Evolutionary conservation across 2,888 invertebrate genomes (phyloP), one percentile per base, ranked within the genome.

Genomic region (Rhorus exstirpatorius): DNA sequence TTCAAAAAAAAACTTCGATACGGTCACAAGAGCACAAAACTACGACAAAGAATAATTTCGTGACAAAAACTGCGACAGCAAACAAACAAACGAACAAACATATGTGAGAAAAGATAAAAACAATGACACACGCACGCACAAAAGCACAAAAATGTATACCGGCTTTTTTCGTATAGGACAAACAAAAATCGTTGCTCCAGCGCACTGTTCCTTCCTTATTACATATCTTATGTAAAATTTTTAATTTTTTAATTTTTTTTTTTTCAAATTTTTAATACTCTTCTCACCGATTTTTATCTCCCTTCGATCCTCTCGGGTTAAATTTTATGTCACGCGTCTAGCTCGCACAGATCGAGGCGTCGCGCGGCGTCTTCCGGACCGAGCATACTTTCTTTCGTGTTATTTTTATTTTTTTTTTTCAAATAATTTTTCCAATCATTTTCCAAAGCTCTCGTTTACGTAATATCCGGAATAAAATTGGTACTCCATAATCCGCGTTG

Each of bases 281-380:
- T 58, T 80, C 80, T 80, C 76, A 80, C 79, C 75, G 77, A 81
- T n/a, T 58, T 83, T 46, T 65, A 63, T 81, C 77, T 80, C 70
- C 78, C 65, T 74, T 70, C 70, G 70, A 70, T 70, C 58, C 55
- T 41, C 17, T 70, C 55, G 41, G 74, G 67, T 74, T 63, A 63
- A 51, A 81, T 72, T 80, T 75, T 35, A 72, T 80, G 84, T 85
- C 84, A 85, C 83, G 84, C 81, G 71, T 81, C 58, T 84, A 61
- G 81, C 38, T 83, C 75, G 78, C 80, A 78, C 81, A 78, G 83
- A 75, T 77, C 84, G 81, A 70, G 77, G 81, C 85, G 83, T 79
- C 83, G 83, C 79, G 70, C 77, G 74, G 72, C 79, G 79, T 81
- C 46, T 71, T 81, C 65, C 53, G 74, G 51, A 68, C 63, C 70